Evolutionary conservation across 1,140 invertebrate species (phyloP), one percentile per base, ranked within the genome.

Genomic region (Diabrotica undecimpunctata): DNA sequence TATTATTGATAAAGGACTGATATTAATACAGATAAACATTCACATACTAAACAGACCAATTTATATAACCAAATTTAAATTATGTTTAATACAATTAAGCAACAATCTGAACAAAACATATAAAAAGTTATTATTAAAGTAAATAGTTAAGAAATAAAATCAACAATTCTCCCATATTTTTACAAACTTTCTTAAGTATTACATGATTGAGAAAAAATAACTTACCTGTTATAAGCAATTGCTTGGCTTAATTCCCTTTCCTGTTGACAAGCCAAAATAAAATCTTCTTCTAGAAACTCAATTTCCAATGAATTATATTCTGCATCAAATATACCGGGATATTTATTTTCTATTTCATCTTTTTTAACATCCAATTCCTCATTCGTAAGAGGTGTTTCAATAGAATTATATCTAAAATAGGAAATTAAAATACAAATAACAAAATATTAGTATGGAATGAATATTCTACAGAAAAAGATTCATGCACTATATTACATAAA

Each of bases 311-410:
- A 14, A 68, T 71, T 74, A 11, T 35, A 39, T 37, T 74, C 66
- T 9, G 38, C 11, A 57, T 74, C 55, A 51, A 70, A 72, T 36
- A 74, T 64, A 61, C 65, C 69, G 25, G 70, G 66, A 54, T 70
- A 65, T 53, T 55, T 14, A 7, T 9, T 35, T 25, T 54, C 54
- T 54, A 62, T 41, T 11, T 66, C 39, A 38, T 69, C 57, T 62
- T 64, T 38, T 9, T 67, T 58, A 61, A 39, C 51, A 9, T 61
- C 14, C 2, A 55, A 46, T n/a, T 63, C 36, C 13, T 63, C 39
- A 0, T 9, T 25, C 0, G 14, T 56, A 4, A 60, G 35, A 9
- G 39, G 35, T 41, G 10, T 10, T 12, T 38, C 25, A 9, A 54
- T 54, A 6, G 14, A 12, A 11, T 53, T 55, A 14, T 54, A 53